Evolutionary conservation across 2,888 invertebrate species (phyloP), one percentile per base, ranked within the genome.

Genomic region (Cantharis flavilabris): DNA sequence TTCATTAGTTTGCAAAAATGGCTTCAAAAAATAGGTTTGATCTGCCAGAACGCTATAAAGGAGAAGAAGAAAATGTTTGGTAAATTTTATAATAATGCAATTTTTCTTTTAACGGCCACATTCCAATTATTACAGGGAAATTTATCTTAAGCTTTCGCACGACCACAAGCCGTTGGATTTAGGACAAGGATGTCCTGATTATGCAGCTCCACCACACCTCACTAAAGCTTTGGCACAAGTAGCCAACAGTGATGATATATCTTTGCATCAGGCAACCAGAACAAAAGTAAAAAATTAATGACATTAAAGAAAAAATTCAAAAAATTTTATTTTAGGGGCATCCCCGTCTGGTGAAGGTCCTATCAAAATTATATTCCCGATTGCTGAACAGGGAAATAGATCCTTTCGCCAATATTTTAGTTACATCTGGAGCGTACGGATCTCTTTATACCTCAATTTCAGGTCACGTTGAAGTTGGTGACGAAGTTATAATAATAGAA

Each of bases 151-250:
- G 80, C 87, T 98, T 73, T 95, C 96, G 1, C 87, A 92, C 67
- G 93, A 98, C 80, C 91, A 96, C 86, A 96, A 97, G 83, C 97
- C 98, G 0, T 89, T 98, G 62, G 98, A 98, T 89, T 91, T 99
- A 18, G 98, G 98, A 0, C 98, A 97, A 90, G 98, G 98, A 0
- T 98, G 98, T 88, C 97, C 98, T 0, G 98, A 98, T 89, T 98
- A 95, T 89, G 92, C 94, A 81, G 93, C 96, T 3, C 98, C 98
- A 0, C 20, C 23, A n/a, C 26, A 67, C 3, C n/a, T 67, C 3
- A n/a, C 23, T n/a, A 26, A 67, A 23, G 65, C 23, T 67, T 26
- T 67, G 13, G 26, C 20, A 67, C 13, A 23, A 23, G 65, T 67
- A 26, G 65, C 65, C 18, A 26, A 23, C n/a, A 92, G 92, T n/a